Percentiles rank a stretch among this genome's conserved stretches.
These are phyloP conservation scores for Protodeltote pygarga DNA, from an alignment of 2,888 invertebrate species.

Conservation along the genomic window DNA sequence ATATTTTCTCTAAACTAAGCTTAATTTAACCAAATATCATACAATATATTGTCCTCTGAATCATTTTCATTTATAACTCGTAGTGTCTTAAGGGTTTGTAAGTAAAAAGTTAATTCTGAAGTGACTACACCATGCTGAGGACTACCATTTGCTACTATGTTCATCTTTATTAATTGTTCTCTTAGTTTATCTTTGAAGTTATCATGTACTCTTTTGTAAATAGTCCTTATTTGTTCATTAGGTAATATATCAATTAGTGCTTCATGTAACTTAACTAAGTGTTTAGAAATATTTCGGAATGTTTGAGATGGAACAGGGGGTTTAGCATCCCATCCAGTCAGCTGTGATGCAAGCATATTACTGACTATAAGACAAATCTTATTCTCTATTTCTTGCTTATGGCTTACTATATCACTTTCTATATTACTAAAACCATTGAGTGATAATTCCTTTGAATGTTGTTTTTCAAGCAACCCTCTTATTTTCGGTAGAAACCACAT, in stretches of 20 bases:
- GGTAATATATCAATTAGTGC: constrained; percentile 95
- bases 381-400: constrained; percentile 96
- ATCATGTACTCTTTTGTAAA: constrained; percentile 93
- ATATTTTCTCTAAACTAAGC: constrained; percentile 28
- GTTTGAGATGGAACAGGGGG: constrained; percentile 97
- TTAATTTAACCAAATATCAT: constrained; percentile 93
- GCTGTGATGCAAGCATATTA: constrained; percentile 92
- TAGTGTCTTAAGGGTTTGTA: constrained; percentile 94
- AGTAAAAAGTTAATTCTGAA: constrained; percentile 95
- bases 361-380: constrained; percentile 97
- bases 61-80: constrained; percentile 92
- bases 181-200: constrained; percentile 95
- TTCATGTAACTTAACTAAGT: constrained; percentile 96
- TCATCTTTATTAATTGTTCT: constrained; percentile 94
- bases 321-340: constrained; percentile 96
- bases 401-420: constrained; percentile 93
- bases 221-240: constrained; percentile 90
- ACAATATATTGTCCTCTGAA: constrained; percentile 91
- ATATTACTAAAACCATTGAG: constrained; percentile 89
- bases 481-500: constrained; percentile 93
- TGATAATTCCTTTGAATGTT: constrained; percentile 82
- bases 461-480: constrained; percentile 89
- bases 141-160: constrained; percentile 97
- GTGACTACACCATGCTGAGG: constrained; percentile 98
- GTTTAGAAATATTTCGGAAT: constrained; percentile 94